Conservation (phyloP, 2,113 vertebrate species). For the Neotoma lepida region DNA sequence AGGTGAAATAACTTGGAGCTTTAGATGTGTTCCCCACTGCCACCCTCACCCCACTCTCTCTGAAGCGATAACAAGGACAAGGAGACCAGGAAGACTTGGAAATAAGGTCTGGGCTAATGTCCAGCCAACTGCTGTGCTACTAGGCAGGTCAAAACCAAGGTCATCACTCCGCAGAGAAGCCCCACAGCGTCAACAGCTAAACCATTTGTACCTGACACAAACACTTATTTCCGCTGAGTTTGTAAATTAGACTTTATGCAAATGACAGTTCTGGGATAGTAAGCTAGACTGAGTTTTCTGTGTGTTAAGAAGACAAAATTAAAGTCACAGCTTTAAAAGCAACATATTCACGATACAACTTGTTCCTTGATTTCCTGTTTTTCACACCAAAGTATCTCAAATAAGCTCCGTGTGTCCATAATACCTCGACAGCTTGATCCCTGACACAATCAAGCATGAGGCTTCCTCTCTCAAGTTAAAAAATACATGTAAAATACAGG, state of each 20-base stretch:
- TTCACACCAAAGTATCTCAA: slow-evolving; percentile 60
- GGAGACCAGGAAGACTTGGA: background rate
- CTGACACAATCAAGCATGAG: slow-evolving; percentile 41
- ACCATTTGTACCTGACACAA: slow-evolving; percentile 53
- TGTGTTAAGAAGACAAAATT: slow-evolving; percentile 56
- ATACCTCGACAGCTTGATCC: slow-evolving; percentile 36
- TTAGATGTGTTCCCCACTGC: background rate
- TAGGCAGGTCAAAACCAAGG: background rate
- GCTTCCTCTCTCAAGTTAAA: slow-evolving; percentile 44
- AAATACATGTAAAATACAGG: background rate
- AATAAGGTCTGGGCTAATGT: slow-evolving; percentile 28
- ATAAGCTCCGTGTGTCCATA: background rate
- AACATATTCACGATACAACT: slow-evolving; percentile 65
- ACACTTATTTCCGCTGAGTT: slow-evolving; percentile 58
- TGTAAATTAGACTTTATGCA: slow-evolving; percentile 72
- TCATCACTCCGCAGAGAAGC: background rate
- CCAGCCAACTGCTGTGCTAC: background rate
- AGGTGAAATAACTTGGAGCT: background rate
- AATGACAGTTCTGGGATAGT: slow-evolving; percentile 64
- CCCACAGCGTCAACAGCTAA: background rate
- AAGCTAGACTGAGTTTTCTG: slow-evolving; percentile 69
- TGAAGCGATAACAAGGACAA: slow-evolving; percentile 34
- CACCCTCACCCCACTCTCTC: background rate
- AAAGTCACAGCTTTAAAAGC: slow-evolving; percentile 62
- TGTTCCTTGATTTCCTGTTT: slow-evolving; percentile 59